These are phyloP conservation scores for Cyprinodon diabolis DNA, from an alignment of 2,797 vertebrate genomes.

Conservation along the genomic window DNA sequence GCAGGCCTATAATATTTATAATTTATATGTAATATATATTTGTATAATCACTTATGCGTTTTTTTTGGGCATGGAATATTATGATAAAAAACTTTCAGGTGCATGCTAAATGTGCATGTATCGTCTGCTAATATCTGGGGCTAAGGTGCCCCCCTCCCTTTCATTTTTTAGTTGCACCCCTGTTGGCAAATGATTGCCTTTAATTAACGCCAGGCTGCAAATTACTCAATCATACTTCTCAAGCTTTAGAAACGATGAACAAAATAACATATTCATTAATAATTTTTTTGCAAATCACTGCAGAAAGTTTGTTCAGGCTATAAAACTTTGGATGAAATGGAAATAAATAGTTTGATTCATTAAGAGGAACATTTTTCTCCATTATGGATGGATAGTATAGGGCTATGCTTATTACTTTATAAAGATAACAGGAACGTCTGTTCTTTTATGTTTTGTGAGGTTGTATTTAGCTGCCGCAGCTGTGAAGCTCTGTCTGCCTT, in stretches of 20 bases:
- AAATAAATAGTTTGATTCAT: not conserved
- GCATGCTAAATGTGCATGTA: not conserved
- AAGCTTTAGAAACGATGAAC: not conserved
- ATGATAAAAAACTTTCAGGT: not conserved
- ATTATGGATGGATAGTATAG: not conserved
- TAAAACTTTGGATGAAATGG: not conserved
- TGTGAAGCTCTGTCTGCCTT: slow-evolving; percentile 59
- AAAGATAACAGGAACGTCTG: not conserved
- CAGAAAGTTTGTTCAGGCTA: not conserved
- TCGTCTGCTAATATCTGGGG: not conserved
- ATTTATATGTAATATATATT: not conserved
- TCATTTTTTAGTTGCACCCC: too few species aligned
- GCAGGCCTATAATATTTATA: not conserved
- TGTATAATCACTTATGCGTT: not conserved
- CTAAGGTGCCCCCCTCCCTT: too few species aligned
- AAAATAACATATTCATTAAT: not conserved
- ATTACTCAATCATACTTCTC: not conserved
- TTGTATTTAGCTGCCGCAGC: not conserved
- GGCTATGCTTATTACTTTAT: not conserved
- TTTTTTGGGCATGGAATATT: not conserved
- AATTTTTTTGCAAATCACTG: not conserved
- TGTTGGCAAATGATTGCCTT: not conserved
- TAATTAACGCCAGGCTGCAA: not conserved
- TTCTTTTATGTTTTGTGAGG: not conserved
- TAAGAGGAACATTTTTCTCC: not conserved